A percentile compares a stretch with the other conserved stretches of the same genome.
phyloP scores from a whole-genome alignment of 1,140 invertebrate species.

The Euborellia annulipes region DNA sequence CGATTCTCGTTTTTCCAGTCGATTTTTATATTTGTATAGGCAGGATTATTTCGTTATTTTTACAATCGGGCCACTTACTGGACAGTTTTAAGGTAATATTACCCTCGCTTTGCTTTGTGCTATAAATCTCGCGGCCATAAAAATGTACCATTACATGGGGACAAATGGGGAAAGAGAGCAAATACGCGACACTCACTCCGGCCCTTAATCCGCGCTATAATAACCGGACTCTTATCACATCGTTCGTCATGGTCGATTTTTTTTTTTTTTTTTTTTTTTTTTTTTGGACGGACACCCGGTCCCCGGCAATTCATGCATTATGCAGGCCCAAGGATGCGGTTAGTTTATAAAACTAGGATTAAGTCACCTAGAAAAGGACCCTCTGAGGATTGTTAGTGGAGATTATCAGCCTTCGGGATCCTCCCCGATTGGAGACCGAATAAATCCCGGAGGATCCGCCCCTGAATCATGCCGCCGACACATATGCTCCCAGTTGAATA shows the following conservation, averaged over 20 bases:
- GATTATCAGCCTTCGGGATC: no score
- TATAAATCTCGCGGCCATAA: constrained; percentile 10
- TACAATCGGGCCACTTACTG: constrained; percentile 12
- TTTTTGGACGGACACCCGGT: no score
- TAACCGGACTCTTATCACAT: constrained; percentile 6
- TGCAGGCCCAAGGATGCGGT: constrained; percentile 7
- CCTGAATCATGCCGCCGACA: no score
- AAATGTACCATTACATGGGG: constrained; percentile 9
- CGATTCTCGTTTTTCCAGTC: no score
- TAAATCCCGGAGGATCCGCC: no score
- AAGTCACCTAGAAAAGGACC: constrained; percentile 1
- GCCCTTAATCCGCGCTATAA: constrained; percentile 7
- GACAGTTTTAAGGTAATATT: constrained; percentile 11
- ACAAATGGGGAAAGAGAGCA: constrained; percentile 3
- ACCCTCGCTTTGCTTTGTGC: constrained; percentile 4
- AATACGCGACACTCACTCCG: no score
- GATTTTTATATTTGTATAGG: constrained; percentile 3
- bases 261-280: no score
- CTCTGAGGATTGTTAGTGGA: no score
- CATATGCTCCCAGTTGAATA: no score
- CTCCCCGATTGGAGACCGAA: no score
- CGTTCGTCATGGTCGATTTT: constrained; percentile 7
- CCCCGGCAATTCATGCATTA: constrained; percentile 6
- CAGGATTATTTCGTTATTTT: constrained; percentile 7
- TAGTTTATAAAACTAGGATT: constrained; percentile 10